Evolutionary conservation across 2,888 invertebrate species (phyloP), one percentile per base, ranked within the genome.

Genomic region (Napeogenes sylphis): DNA sequence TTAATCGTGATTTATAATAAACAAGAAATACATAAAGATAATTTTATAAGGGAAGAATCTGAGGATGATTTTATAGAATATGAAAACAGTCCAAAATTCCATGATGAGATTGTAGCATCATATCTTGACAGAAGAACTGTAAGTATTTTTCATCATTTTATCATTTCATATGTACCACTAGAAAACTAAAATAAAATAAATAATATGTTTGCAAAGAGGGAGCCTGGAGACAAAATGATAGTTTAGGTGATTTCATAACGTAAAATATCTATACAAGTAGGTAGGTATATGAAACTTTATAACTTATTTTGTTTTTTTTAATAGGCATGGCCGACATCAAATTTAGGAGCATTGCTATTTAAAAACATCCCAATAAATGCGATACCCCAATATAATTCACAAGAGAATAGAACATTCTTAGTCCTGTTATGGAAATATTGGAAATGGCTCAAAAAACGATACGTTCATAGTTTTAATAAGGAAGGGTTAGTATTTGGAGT

Each of bases 381-480:
- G 5, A 21, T 51, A 10, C 61, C 59, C 12, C 47, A 10, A 32
- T 56, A 14, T 4, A 59, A 59, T 33, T 47, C 56, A 4, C 66
- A 59, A 33, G 46, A 67, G 35, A 73, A 81, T 21, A 82, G 75
- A 68, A 83, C 72, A 4, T 92, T 86, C 72, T 79, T 88, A 63
- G 91, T 94, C 66, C 80, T 93, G 45, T 81, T 94, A 55, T 94
- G 93, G 93, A 91, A 92, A 74, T 85, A 92, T 71, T 93, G 92
- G 64, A 68, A 80, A 0, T 87, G 88, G 70, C 82, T 94, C 58
- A 89, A 92, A 76, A 83, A 82, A 10, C 85, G 94, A 33, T 93
- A 94, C 69, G 73, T 93, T 21, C 84, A 83, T 67, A 85, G 84
- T 54, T 93, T 86, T 69, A 81, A 90, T 13, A 73, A 77, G 0